Evolutionary conservation across 1,140 invertebrate species (phyloP).

Genomic region (Propsilocerus akamusi): DNA sequence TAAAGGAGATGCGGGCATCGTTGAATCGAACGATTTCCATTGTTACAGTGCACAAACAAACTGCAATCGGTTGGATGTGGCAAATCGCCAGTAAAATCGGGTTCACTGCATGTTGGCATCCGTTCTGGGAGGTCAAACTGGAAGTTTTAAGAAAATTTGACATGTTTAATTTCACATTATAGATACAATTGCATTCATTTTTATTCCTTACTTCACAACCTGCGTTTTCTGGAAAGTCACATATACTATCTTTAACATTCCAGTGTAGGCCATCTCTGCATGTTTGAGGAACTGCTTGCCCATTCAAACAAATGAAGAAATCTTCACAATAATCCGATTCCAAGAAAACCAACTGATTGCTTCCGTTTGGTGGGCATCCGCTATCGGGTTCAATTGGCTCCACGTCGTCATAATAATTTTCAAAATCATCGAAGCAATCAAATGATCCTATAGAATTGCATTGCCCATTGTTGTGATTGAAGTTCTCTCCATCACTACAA

Average conservation of each 20-base stretch:
- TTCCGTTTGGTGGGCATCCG: background rate
- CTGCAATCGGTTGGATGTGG: background rate
- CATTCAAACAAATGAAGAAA: background rate
- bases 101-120: too few species aligned
- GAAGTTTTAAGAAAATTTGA: too few species aligned
- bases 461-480: background rate
- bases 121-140: background rate
- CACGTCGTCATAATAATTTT: too few species aligned
- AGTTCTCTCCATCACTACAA: background rate
- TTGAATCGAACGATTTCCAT: background rate
- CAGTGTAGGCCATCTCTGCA: background rate
- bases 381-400: too few species aligned
- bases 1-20: background rate
- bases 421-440: too few species aligned
- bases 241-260: background rate
- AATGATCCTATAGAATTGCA: background rate
- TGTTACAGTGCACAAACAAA: background rate
- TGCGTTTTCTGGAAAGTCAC: background rate
- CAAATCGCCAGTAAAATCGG: background rate
- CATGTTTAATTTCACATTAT: too few species aligned
- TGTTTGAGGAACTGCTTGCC: background rate
- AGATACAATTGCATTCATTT: too few species aligned
- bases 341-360: background rate
- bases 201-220: background rate
- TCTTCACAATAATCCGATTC: background rate